phyloP scores from a whole-genome alignment of 1,140 invertebrate genomes.

The Drosophila lacteicornis region DNA sequence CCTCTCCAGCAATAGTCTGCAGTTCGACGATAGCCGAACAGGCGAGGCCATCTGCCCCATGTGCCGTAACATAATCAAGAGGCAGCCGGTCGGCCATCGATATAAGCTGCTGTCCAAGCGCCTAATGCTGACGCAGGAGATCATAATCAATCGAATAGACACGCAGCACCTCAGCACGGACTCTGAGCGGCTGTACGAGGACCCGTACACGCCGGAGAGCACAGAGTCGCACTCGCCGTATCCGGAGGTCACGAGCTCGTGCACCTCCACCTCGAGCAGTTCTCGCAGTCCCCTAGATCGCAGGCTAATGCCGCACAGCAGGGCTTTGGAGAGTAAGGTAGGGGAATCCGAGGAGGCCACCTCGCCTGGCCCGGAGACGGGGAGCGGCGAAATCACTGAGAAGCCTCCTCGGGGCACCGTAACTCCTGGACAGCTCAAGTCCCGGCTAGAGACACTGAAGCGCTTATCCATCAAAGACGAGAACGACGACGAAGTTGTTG shows the following conservation, averaged over 20 bases:
- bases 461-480: slow-evolving; percentile 48
- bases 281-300: slow-evolving; percentile 48
- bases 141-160: slow-evolving; percentile 87
- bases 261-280: slow-evolving; percentile 54
- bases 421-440: slow-evolving; percentile 86
- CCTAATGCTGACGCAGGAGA: slow-evolving; percentile 74
- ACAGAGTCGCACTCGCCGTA: slow-evolving; percentile 90
- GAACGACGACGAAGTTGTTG: slow-evolving; percentile 14
- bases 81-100: slow-evolving; percentile 51
- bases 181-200: slow-evolving; percentile 84
- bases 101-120: slow-evolving; percentile 73
- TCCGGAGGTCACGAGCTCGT: slow-evolving; percentile 81
- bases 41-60: slow-evolving; percentile 57
- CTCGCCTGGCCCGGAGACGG: slow-evolving; percentile 5
- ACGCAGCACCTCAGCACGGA: slow-evolving; percentile 85
- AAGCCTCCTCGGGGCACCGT: slow-evolving; percentile 75
- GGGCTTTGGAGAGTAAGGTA: neutral
- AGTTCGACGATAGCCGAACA: slow-evolving; percentile 20
- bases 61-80: slow-evolving; percentile 67
- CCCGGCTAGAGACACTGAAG: slow-evolving; percentile 84
- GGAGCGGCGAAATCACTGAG: slow-evolving; percentile 8
- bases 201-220: slow-evolving; percentile 92
- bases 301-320: slow-evolving; percentile 3
- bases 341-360: slow-evolving; percentile 2
- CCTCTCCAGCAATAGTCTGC: slow-evolving; percentile 31